Conservation (phyloP, 2,113 vertebrate species). For the Microtus oregoni region DNA sequence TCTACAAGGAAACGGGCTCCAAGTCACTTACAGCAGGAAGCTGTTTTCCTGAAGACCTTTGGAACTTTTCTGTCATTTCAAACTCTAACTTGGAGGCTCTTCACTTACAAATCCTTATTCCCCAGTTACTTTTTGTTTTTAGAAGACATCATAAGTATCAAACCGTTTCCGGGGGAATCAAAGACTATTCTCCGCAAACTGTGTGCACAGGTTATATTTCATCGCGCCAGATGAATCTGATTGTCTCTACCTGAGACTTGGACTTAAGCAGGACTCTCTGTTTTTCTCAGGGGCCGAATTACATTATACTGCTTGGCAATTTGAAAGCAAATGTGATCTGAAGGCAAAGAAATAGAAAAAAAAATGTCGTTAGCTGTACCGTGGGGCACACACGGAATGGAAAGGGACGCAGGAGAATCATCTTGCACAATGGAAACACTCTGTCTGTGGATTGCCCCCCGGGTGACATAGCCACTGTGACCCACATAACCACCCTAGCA, state of each 20-base stretch:
- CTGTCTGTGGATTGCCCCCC: not conserved
- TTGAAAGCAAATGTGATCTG: constrained; percentile 23
- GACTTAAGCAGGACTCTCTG: not conserved
- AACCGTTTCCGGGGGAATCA: not conserved
- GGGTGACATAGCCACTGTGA: not conserved
- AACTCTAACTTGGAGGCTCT: not conserved
- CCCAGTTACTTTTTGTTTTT: not conserved
- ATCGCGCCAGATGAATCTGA: not conserved
- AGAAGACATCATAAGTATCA: not conserved
- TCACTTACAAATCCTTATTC: not conserved
- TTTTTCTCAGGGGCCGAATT: constrained; percentile 34
- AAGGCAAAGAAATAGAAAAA: not conserved
- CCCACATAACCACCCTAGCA: no score
- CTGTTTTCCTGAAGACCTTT: not conserved
- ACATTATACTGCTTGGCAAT: not conserved
- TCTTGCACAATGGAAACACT: not conserved
- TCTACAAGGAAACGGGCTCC: not conserved
- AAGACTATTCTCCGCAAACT: not conserved
- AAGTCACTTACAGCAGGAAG: not conserved
- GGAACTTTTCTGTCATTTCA: constrained; percentile 1
- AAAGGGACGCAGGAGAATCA: not conserved
- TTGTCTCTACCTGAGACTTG: constrained; percentile 2
- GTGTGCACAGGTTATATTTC: not conserved
- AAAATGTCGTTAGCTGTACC: not conserved
- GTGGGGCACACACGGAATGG: not conserved